phyloP scores from a whole-genome alignment of 92 coral and sea anemone genomes.

The Blastomussa wellsi region DNA sequence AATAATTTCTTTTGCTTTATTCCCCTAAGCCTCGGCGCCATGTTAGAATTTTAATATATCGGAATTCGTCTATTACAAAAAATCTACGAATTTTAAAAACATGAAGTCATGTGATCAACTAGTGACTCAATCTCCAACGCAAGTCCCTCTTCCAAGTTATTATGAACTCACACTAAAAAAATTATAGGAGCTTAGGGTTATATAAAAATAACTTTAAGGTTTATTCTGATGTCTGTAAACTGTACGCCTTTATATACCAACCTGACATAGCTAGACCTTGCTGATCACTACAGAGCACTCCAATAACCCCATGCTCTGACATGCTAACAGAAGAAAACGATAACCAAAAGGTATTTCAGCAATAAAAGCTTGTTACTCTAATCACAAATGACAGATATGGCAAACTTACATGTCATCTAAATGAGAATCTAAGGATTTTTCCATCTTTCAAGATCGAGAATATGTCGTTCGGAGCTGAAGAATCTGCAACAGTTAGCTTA shows the following conservation, averaged over 20 bases:
- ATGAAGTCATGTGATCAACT: background rate
- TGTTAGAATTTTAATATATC: too few relatives aligned
- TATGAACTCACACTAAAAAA: background rate
- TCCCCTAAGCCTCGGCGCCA: too few relatives aligned
- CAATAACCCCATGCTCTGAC: conserved; percentile 94
- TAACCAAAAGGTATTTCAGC: background rate
- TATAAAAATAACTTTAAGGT: background rate
- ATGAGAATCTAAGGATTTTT: conserved; percentile 73
- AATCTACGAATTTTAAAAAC: too few relatives aligned
- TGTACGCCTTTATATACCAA: conserved; percentile 16
- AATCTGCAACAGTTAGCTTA: background rate
- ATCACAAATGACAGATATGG: background rate
- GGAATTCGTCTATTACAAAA: too few relatives aligned
- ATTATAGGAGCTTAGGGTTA: background rate
- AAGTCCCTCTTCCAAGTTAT: background rate
- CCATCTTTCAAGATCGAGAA: conserved; percentile 42
- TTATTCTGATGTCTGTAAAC: background rate
- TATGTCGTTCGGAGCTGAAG: too few relatives aligned
- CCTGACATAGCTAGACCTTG: conserved; percentile 89
- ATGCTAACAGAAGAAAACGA: conserved; percentile 46
- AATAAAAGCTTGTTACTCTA: background rate
- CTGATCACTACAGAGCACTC: conserved; percentile 88
- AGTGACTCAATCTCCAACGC: background rate
- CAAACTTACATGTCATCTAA: conserved; percentile 78
- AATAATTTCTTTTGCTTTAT: too few relatives aligned